Base-by-base conservation (phyloP, 1,140 invertebrate genomes). In the Drosophila tristis region DNA sequence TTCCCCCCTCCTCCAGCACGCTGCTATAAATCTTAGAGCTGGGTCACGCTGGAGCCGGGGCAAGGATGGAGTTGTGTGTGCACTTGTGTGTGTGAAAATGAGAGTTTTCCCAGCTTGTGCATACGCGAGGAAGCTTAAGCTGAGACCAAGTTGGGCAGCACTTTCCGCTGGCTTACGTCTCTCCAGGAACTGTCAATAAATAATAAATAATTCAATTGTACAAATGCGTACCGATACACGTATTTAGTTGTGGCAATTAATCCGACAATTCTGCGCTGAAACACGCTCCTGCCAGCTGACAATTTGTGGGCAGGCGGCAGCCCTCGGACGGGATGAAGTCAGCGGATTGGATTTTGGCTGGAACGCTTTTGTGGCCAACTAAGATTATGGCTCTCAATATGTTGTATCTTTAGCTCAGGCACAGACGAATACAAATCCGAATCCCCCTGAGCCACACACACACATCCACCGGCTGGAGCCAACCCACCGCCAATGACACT, bases 1-100 rank as follows among this genome's bases (percentile, higher is more conserved):
- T 72, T 65, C 74, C 62, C 54, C 59, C 60, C 47, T 15, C 6
- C 43, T 64, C 67, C 55, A 56, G 61, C 62, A 65, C 59, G 57
- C 55, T 63, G 78, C 82, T 78, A 86, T 86, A 86, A 86, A 86
- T 86, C 82, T 86, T 86, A 20, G 58, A 54, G 63, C 48, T 62
- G 57, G 62, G 62, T 77, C 61, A 39, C 42, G 60, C 26, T 49
- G 61, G 45, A 35, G 25, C 39, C 35, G 35, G 44, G 39, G 20
- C 4, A 11, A 5, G 61, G 25, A 26, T 65, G 62, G n/a, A 48
- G 54, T 35, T 64, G 59, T 43, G 49, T 48, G 25, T 51, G 20
- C 50, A 31, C 43, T 16, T 50, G 9, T 29, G 20, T 8, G 5
- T 7, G 26, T 13, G 35, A 20, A 20, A 13, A 23, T 16, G 39